Evolutionary conservation across 2,797 vertebrate genomes (phyloP).

Genomic region (Bradypodion pumilum): DNA sequence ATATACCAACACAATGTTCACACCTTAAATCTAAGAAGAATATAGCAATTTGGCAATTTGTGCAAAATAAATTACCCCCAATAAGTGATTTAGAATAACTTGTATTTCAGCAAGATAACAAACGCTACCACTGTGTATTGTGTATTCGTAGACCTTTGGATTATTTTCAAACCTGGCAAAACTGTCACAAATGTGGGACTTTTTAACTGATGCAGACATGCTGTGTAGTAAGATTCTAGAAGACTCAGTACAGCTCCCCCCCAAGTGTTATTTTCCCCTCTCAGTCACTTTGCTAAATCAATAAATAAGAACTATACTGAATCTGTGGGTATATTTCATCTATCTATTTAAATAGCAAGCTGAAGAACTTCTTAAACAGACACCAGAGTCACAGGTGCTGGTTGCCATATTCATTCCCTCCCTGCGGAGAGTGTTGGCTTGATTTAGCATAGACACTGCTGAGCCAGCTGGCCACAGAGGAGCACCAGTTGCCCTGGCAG

Average conservation of each 20-base stretch:
- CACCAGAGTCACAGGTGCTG: slow-evolving; percentile 53
- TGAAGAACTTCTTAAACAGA: slow-evolving; percentile 15
- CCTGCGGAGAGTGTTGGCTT: slow-evolving; percentile 44
- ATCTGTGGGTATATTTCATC: slow-evolving; percentile 19
- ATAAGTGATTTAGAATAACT: no score
- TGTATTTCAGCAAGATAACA: no score
- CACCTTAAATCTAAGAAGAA: no score
- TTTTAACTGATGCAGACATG: no score
- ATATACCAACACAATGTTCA: no score
- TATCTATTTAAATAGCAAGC: slow-evolving; percentile 42
- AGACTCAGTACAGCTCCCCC: not conserved
- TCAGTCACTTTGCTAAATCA: not conserved
- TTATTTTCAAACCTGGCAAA: no score
- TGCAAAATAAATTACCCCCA: no score
- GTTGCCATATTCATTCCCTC: slow-evolving; percentile 52
- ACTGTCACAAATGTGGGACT: no score
- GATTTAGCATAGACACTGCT: slow-evolving; percentile 35
- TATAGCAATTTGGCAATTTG: no score
- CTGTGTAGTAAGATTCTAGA: not conserved
- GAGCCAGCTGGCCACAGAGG: slow-evolving; percentile 67
- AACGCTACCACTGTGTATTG: no score
- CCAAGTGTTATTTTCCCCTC: slow-evolving; percentile 2
- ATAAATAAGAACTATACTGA: slow-evolving; percentile 6
- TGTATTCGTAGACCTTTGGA: no score
- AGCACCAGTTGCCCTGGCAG: slow-evolving; percentile 62